These are phyloP conservation scores for Alethe diademata DNA, from an alignment of 2,113 vertebrate genomes.

Conservation along the genomic window DNA sequence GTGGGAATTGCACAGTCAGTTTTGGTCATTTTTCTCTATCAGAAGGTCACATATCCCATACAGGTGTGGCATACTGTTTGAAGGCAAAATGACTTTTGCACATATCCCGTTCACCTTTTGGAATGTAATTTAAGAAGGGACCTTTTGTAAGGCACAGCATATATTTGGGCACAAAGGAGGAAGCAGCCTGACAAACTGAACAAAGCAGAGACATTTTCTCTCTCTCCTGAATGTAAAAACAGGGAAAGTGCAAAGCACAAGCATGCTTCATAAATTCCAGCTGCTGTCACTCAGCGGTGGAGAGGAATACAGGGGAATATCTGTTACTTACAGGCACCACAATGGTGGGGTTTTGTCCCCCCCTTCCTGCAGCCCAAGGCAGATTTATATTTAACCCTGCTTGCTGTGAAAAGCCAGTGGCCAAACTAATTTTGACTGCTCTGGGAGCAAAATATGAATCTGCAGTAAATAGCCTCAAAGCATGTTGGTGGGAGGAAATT, in stretches of 20 bases:
- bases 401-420: not conserved
- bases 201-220: slow-evolving; percentile 39
- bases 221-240: slow-evolving; percentile 48
- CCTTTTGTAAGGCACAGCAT: not conserved
- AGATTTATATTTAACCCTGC: not conserved
- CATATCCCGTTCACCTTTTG: slow-evolving; percentile 16
- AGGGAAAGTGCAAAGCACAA: slow-evolving; percentile 27
- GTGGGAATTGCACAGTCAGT: slow-evolving; percentile 1
- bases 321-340: slow-evolving; percentile 22
- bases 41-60: slow-evolving; percentile 20
- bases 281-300: slow-evolving; percentile 37
- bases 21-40: slow-evolving; percentile 35
- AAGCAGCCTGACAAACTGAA: slow-evolving; percentile 49
- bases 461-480: not conserved
- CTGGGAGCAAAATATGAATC: not conserved
- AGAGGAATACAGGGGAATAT: slow-evolving; percentile 48
- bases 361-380: not conserved
- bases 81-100: slow-evolving; percentile 40
- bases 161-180: slow-evolving; percentile 28
- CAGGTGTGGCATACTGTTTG: slow-evolving; percentile 33
- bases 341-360: rapidly evolving
- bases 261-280: slow-evolving; percentile 59
- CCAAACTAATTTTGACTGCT: not conserved
- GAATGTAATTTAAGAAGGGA: slow-evolving; percentile 55
- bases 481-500: not conserved